Evolutionary conservation across 2,113 vertebrate species (phyloP).

Genomic region (Cromileptes altivelis): DNA sequence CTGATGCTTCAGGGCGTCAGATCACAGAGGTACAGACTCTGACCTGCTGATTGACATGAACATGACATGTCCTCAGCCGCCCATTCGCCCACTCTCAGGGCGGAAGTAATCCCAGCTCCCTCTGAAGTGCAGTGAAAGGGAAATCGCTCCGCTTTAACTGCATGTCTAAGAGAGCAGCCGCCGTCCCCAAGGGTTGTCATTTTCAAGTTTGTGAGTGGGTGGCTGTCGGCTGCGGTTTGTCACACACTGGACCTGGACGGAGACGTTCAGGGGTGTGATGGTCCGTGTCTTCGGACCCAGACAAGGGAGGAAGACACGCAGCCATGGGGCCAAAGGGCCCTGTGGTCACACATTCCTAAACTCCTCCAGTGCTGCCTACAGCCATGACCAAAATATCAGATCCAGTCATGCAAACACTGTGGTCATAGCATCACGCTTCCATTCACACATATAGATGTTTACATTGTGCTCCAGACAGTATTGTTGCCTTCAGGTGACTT

Average conservation of each 20-base stretch:
- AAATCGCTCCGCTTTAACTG: conserved; percentile 68
- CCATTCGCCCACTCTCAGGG: conserved; percentile 79
- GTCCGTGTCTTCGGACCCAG: conserved; percentile 74
- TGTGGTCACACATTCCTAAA: conserved; percentile 85
- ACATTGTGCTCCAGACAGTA: conserved; percentile 44
- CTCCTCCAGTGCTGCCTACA: conserved; percentile 84
- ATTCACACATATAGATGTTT: conserved; percentile 72
- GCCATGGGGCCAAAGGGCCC: conserved; percentile 71
- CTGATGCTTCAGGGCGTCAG: conserved; percentile 73
- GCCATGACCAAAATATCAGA: conserved; percentile 80
- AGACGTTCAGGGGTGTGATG: conserved; percentile 72
- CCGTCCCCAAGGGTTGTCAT: conserved; percentile 81
- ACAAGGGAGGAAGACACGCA: conserved; percentile 74
- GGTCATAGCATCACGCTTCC: conserved; percentile 66
- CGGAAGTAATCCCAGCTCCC: conserved; percentile 73
- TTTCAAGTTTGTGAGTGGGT: conserved; percentile 82
- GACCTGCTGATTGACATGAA: conserved; percentile 70
- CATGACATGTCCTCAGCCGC: conserved; percentile 73
- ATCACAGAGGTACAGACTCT: conserved; percentile 80
- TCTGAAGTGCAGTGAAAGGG: conserved; percentile 68
- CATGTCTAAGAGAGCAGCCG: conserved; percentile 61
- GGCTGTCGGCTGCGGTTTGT: conserved; percentile 82
- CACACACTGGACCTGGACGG: conserved; percentile 77
- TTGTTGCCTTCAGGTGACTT: neutral
- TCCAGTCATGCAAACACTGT: conserved; percentile 74